phyloP scores from a whole-genome alignment of 2,797 vertebrate genomes.

The Tamandua tetradactyla region DNA sequence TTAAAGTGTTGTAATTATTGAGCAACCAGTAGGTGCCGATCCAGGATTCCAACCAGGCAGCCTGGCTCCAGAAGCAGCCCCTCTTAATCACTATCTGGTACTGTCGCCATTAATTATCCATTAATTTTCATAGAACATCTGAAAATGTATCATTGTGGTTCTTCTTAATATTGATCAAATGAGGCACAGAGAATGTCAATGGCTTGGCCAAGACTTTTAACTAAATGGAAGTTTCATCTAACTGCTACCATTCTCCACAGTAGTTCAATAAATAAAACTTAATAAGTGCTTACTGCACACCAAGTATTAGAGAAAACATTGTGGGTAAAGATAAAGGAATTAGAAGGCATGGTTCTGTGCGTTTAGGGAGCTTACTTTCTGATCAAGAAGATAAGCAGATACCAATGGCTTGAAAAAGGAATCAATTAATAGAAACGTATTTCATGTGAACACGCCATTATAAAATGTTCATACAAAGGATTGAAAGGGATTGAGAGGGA shows the following conservation, averaged over 20 bases:
- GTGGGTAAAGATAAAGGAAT: not conserved
- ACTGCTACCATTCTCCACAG: not conserved
- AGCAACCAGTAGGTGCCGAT: conserved; percentile 55
- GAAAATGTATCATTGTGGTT: conserved; percentile 56
- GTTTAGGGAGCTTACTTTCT: not conserved
- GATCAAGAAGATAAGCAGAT: not conserved
- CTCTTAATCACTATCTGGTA: conserved; percentile 73
- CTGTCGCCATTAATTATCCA: conserved; percentile 69
- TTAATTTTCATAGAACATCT: conserved; percentile 73
- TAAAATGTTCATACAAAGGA: conserved; percentile 50
- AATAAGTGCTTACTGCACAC: no score
- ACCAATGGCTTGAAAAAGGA: not conserved
- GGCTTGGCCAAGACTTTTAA: conserved; percentile 42
- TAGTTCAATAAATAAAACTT: not conserved
- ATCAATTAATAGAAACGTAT: not conserved
- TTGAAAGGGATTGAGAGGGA: not conserved
- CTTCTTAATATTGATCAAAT: conserved; percentile 72
- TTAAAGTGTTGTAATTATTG: conserved; percentile 56
- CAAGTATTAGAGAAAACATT: not conserved
- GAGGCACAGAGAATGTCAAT: conserved; percentile 19
- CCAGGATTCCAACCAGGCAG: conserved; percentile 64
- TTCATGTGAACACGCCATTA: not conserved
- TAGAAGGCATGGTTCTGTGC: no score
- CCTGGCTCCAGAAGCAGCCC: conserved; percentile 55
- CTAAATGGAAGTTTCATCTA: conserved; percentile 7